A percentile compares a stretch with the other conserved stretches of the same genome.
phyloP scores from a whole-genome alignment of 2,113 vertebrate species.

The Rhabdornis inornatus region DNA sequence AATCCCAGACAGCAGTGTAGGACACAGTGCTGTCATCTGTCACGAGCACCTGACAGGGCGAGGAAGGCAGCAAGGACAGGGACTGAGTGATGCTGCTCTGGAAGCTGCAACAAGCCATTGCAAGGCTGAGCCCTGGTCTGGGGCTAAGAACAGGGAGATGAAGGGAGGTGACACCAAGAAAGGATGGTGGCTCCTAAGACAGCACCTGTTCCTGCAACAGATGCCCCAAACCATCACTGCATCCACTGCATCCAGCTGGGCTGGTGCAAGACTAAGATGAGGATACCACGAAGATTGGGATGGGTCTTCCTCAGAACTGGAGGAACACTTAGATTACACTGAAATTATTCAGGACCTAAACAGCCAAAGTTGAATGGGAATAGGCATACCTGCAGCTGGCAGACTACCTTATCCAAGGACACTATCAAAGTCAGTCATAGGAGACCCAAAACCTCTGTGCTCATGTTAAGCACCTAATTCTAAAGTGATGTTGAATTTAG shows the following conservation, averaged over 20 bases:
- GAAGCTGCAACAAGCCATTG: rapidly evolving
- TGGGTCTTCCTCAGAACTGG: not conserved
- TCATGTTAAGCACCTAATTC: not conserved
- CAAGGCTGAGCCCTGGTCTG: not conserved
- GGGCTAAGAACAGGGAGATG: not conserved
- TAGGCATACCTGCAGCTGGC: not conserved
- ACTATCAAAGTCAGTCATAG: not conserved
- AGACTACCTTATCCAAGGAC: not conserved
- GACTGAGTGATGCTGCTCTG: rapidly evolving
- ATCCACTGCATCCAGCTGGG: not conserved
- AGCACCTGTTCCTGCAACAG: not conserved
- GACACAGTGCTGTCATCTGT: not conserved
- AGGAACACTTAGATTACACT: not conserved
- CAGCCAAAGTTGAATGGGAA: not conserved
- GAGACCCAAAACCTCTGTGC: not conserved
- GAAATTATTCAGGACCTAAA: not conserved
- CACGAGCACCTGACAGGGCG: rapidly evolving
- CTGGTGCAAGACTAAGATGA: rapidly evolving
- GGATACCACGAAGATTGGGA: rapidly evolving
- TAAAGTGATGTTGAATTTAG: not conserved
- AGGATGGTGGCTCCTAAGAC: not conserved
- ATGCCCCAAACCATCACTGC: not conserved
- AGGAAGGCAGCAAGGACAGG: not conserved
- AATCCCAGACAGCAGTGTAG: not conserved
- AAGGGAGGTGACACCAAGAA: not conserved